Base-by-base conservation (phyloP, 2,113 vertebrate species). In the Prionailurus viverrinus region DNA sequence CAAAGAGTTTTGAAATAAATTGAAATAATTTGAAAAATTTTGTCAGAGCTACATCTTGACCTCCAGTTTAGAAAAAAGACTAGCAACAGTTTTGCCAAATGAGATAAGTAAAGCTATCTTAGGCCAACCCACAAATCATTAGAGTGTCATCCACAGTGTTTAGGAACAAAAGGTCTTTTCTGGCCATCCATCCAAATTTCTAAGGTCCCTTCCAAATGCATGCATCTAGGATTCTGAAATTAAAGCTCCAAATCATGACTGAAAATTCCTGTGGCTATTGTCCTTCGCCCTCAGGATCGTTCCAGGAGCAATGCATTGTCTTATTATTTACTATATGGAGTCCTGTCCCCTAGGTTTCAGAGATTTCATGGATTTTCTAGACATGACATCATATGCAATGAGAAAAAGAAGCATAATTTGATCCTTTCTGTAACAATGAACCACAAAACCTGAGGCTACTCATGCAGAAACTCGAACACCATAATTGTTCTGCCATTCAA, bases 221-320 rank as follows among this genome's bases (percentile, higher is more conserved):
- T 27, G 36, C 15, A 63, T 16, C 61, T 74, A 15, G 63, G 23
- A 69, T 83, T 91, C 81, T 71, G 58, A 92, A 88, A 65, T 74
- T 95, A 80, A 95, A 91, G 65, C 84, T 93, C 23, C 39, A 79
- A 80, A 93, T 85, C 7, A 61, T 36, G 33, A 63, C 29, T 89
- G 90, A 61, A n/a, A 73, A 45, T 51, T 80, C 6, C 8, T 85
- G 31, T 51, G 18, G 5, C 18, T 23, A 71, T n/a, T 51, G 7
- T 27, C 2, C 53, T 78, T 55, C 58, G 39, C 25, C 41, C 48
- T 69, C 31, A 58, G 29, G 33, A 95, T 66, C 65, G 18, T 66
- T 74, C 29, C 4, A 89, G n/a, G 25, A 68, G 19, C 78, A 68
- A 81, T 1, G 10, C 10, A 15, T 19, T 93, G 3, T 39, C 15